phyloP scores from a whole-genome alignment of 2,888 invertebrate genomes.

The Nipponacmea schrenckii region DNA sequence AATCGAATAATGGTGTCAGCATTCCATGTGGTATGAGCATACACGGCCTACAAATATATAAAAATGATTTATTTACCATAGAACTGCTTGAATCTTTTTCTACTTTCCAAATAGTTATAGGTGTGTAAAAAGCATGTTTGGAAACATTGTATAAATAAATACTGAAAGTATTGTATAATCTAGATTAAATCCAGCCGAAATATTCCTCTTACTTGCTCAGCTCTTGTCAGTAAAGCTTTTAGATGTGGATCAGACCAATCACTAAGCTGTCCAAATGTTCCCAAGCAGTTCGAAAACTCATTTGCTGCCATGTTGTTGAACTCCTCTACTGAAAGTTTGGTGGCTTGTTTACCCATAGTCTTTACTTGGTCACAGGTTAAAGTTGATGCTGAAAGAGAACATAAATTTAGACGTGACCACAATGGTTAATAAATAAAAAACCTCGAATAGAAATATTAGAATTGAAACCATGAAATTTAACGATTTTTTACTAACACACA shows the following conservation, averaged over 20 bases:
- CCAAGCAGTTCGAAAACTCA: conserved; percentile 31
- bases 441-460: too few relatives aligned
- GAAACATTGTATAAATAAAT: too few relatives aligned
- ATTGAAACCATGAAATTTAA: too few relatives aligned
- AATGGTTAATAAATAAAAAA: too few relatives aligned
- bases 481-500: too few relatives aligned
- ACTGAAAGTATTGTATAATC: too few relatives aligned
- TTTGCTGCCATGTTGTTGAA: conserved; percentile 21
- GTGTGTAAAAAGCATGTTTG: too few relatives aligned
- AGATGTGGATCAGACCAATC: conserved; percentile 26
- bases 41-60: conserved; percentile 11
- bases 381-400: conserved; percentile 9
- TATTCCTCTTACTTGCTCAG: too few relatives aligned
- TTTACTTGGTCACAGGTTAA: conserved; percentile 30
- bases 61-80: too few relatives aligned
- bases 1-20: conserved; percentile 23
- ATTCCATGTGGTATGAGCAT: conserved; percentile 21
- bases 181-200: too few relatives aligned
- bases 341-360: conserved; percentile 25
- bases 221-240: conserved; percentile 12
- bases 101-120: too few relatives aligned
- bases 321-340: conserved; percentile 18
- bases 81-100: too few relatives aligned
- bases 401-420: not conserved
- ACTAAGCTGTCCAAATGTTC: conserved; percentile 26